Evolutionary conservation across 1,140 invertebrate genomes (phyloP), one percentile per base, ranked within the genome.

Genomic region (Drosophila ironensis): DNA sequence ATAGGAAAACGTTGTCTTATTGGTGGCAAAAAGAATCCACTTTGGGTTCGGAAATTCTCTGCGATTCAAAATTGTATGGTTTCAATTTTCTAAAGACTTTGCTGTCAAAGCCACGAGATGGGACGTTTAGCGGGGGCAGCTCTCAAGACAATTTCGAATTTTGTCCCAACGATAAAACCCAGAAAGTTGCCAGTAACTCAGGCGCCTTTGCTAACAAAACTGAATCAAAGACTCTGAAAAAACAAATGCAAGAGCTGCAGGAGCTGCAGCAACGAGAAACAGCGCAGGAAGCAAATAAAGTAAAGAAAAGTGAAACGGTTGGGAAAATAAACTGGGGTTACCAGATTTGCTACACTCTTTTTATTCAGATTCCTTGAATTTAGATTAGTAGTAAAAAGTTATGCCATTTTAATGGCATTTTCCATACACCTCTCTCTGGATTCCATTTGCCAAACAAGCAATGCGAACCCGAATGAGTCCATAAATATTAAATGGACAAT

Each of bases 211-310:
- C 56, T 28, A 28, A 33, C 30, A 70, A 80, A 78, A 78, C 63
- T 64, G 57, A 70, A 70, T 64, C 69, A 33, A 80, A 69, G 64
- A 47, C 67, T 53, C 38, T 24, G 48, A 45, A 14, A 17, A 38
- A 11, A 54, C 48, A 35, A 52, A 51, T 41, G 48, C 61, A 67
- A 14, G 47, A 45, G 38, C 11, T 38, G 24, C 24, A 30, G 38
- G 47, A 45, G 38, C 11, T 38, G 24, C 24, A 30, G 38, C 17
- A 37, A n/a, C 22, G 41, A 70, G 40, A 60, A 59, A 38, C 27
- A 53, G 42, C 25, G 47, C 40, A 47, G 47, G 53, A 72, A 76
- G 47, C 54, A 73, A 82, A 78, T 67, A 53, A 71, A 78, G 54
- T 22, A 68, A 64, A 56, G 60, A 70, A 66, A 56, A 78, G 42